Evolutionary conservation across 1,140 invertebrate species (phyloP), one percentile per base, ranked within the genome.

Genomic region (Ostrea denselamellosa): DNA sequence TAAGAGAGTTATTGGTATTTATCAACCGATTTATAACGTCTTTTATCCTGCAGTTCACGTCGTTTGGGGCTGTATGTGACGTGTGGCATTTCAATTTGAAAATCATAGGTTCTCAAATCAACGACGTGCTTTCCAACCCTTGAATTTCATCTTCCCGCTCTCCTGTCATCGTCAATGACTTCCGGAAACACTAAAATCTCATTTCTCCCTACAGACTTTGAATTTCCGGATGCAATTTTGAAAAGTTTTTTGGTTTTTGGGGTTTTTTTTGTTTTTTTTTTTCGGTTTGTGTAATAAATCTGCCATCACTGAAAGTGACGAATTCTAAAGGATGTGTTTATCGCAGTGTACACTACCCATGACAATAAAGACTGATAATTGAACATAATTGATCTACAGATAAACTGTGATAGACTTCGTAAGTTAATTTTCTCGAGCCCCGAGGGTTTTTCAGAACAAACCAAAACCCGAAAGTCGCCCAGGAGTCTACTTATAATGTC

Each of bases 121-220:
- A 44, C 34, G 34, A 1, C 34, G 34, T 44, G 34, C 5, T 5
- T 44, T 44, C 5, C 34, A 1, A 44, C 34, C 34, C 5, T 44
- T 44, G 17, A n/a, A 5, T n/a, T 62, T 62, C 56, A n/a, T 17
- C 56, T 62, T 62, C 56, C 56, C 56, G 56, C 56, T 62, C 68
- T 77, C 28, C 28, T 77, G 68, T 17, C 68, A 77, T 28, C 56
- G 19, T 34, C 8, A 34, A 77, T 77, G 28, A 34, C 25, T 77
- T 77, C 68, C 68, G 68, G 68, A 28, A 89, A 28, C 88, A 90
- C 22, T 87, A 52, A 86, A 82, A 54, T 83, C 51, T 10, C n/a
- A 83, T 17, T 83, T 53, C 52, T 52, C 28, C 52, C n/a, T 51
- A 51, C 17, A 19, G 53, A 8, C 82, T 83, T 83, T 52, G 8